These are phyloP conservation scores for Anastrepha ludens DNA, from an alignment of 1,140 invertebrate species.

Conservation along the genomic window DNA sequence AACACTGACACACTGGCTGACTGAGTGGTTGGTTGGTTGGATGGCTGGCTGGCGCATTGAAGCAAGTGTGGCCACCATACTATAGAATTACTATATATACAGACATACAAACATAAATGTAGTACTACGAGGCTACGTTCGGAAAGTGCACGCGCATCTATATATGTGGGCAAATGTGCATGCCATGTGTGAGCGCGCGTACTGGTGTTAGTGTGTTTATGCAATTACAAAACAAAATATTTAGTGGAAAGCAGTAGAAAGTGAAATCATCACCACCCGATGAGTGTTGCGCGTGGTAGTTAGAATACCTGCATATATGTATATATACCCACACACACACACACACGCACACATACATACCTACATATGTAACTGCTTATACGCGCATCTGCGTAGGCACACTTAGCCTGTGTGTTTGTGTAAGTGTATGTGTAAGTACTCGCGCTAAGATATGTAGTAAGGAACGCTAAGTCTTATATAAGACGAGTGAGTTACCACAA, in stretches of 20 bases:
- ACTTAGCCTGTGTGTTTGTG: background rate
- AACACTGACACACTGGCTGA: background rate
- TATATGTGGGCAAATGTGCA: background rate
- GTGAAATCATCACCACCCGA: slow-evolving; percentile 47
- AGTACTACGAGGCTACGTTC: slow-evolving; percentile 25
- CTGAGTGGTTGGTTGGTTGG: background rate
- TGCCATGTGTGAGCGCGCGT: background rate
- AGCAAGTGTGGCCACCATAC: background rate
- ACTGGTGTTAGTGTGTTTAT: slow-evolving; percentile 38
- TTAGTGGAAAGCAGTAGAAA: slow-evolving; percentile 35
- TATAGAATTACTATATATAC: background rate
- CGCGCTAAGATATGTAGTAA: background rate
- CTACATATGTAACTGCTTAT: background rate
- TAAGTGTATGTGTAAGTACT: slow-evolving; percentile 1
- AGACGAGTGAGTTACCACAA: slow-evolving; percentile 3
- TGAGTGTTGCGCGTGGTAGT: background rate
- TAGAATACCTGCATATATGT: background rate
- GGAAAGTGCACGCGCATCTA: slow-evolving; percentile 35
- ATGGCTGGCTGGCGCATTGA: background rate
- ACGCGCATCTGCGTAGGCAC: slow-evolving; percentile 11
- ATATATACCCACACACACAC: background rate
- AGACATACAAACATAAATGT: background rate
- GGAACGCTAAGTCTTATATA: slow-evolving; percentile 39
- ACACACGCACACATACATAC: background rate
- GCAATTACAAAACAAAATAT: slow-evolving; percentile 49